These are phyloP conservation scores for Drosophila mauritiana DNA, from an alignment of 1,140 invertebrate genomes.

Conservation along the genomic window DNA sequence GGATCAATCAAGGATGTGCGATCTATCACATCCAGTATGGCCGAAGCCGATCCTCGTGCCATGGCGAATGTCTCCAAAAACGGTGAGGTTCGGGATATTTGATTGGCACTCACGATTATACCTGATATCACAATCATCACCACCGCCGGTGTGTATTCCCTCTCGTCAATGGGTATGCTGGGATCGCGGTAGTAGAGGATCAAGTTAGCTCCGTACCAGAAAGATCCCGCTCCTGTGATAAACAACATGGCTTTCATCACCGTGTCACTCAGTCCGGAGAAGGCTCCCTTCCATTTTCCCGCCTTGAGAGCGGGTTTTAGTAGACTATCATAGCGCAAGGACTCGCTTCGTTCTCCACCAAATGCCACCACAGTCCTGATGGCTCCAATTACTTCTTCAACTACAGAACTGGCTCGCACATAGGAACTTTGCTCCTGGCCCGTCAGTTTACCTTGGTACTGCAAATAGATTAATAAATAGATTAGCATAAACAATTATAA, in stretches of 20 bases:
- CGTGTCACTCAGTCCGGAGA: conserved; percentile 90
- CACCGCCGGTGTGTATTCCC: conserved; percentile 89
- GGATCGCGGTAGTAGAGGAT: conserved; percentile 86
- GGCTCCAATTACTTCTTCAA: conserved; percentile 91
- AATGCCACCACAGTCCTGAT: conserved; percentile 93
- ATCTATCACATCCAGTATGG: conserved; percentile 92
- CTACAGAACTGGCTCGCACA: conserved; percentile 90
- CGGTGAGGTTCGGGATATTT: conserved; percentile 91
- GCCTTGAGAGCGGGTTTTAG: conserved; percentile 85
- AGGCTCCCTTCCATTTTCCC: conserved; percentile 89
- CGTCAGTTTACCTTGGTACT: conserved; percentile 90
- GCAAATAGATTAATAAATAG: background rate
- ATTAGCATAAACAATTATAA: too few species aligned
- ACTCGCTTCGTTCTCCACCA: conserved; percentile 90
- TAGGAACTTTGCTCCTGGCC: conserved; percentile 89
- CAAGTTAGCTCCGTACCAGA: conserved; percentile 93
- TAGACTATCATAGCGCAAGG: conserved; percentile 88
- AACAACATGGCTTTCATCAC: conserved; percentile 94
- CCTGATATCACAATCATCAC: conserved; percentile 92
- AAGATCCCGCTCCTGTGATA: conserved; percentile 91
- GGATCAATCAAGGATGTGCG: conserved; percentile 90
- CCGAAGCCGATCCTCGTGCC: conserved; percentile 91
- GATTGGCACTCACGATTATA: conserved; percentile 91
- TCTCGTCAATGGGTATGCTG: conserved; percentile 68
- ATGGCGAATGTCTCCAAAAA: conserved; percentile 90